Percentiles rank a stretch among this genome's conserved stretches.
Conservation (phyloP, 2,888 invertebrate genomes). For the Tachina grossa region DNA sequence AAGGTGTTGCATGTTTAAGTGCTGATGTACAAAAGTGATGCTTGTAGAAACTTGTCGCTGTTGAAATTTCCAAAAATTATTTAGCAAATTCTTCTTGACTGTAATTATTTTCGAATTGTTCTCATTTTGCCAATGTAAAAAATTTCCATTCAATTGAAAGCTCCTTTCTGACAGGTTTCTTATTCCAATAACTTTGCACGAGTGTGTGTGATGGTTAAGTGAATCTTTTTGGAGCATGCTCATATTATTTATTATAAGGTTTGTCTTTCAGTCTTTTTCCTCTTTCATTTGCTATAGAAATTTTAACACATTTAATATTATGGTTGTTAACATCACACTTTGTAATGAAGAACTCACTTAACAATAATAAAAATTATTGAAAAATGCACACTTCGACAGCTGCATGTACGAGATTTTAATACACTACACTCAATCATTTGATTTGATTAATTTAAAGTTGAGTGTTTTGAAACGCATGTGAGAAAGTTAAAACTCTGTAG, state of each 20-base stretch:
- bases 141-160: conserved; percentile 55
- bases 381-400: background rate
- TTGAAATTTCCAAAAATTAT: background rate
- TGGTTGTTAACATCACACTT: conserved; percentile 61
- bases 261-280: background rate
- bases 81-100: background rate
- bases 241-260: conserved; percentile 4
- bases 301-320: conserved; percentile 53
- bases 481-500: no score
- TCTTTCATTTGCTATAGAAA: conserved; percentile 21
- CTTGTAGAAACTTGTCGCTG: conserved; percentile 14
- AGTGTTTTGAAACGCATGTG: no score
- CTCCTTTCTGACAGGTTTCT: conserved; percentile 30
- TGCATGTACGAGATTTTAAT: no score
- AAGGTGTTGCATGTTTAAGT: background rate
- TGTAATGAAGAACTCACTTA: conserved; percentile 17
- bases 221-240: background rate
- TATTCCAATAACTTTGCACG: background rate
- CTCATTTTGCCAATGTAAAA: conserved; percentile 47
- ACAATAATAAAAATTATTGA: background rate
- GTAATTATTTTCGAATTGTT: conserved; percentile 69
- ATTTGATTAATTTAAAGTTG: no score
- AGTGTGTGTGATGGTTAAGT: background rate
- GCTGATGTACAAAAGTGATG: background rate
- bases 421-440: no score